Base-by-base conservation (phyloP, 2,113 vertebrate species). In the Ochotona princeps region DNA sequence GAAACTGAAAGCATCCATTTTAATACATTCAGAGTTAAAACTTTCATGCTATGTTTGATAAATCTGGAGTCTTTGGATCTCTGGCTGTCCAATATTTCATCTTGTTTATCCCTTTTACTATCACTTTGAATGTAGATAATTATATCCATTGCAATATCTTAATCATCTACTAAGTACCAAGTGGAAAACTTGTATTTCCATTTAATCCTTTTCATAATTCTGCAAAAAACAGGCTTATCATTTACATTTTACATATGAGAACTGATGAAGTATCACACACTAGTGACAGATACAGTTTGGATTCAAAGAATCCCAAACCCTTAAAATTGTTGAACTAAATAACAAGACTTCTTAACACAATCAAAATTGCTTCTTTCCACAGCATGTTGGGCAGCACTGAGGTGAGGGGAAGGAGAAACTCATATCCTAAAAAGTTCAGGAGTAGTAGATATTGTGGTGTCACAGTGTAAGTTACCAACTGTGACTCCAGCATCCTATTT, bases 181-280 rank as follows among this genome's bases (percentile, higher is more conserved):
- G 35, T 18, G 66, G 65, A 30, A 72, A 11, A 38, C 30, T 4
- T 65, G 21, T 12, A 17, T 17, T 15, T 60, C 26, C 65, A 79
- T 49, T 78, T 89, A 84, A 72, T 23, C 4, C 57, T 80, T 91
- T 76, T 15, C 30, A 74, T 5, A 93, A 7, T 82, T 83, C 12
- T 79, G 1, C n/a, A 65, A 81, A 81, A 79, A 54, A 8, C 65
- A 67, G 54, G 15, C 4, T 70, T 83, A 73, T 54, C 30, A 79
- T 28, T 79, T 32, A 6, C 83, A 83, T 82, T 88, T 88, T 78
- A 61, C 10, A 88, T 47, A 70, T 49, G 38, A 78, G 74, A 87
- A 66, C 63, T 79, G 28, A 57, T 44, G 38, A 89, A 5, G 3
- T 11, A 79, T 44, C 73, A 90, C 18, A n/a, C 9, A 90, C 76